Conservation (phyloP, 2,797 vertebrate genomes). For the Sphenopsis melanotis region DNA sequence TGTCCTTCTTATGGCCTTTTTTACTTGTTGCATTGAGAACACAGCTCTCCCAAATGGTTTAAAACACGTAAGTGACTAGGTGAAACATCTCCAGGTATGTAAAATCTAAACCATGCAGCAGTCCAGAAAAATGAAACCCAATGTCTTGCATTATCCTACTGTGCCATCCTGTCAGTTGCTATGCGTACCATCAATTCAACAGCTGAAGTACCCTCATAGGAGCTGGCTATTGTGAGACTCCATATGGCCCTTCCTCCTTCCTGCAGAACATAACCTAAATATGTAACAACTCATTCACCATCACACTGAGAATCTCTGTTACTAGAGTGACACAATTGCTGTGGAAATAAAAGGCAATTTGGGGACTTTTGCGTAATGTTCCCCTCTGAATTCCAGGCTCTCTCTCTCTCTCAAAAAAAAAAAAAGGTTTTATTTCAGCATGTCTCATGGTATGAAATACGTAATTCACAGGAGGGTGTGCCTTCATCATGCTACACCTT, state of each 20-base stretch:
- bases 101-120: neutral
- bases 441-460: neutral
- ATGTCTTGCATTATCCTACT: neutral
- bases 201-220: neutral
- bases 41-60: neutral
- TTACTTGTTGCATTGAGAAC: neutral
- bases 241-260: constrained; percentile 8
- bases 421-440: neutral
- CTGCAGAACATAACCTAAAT: constrained; percentile 6
- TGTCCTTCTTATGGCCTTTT: neutral
- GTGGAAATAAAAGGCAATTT: neutral
- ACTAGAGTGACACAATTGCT: neutral
- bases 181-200: neutral
- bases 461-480: neutral
- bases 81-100: neutral
- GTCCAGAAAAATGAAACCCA: neutral
- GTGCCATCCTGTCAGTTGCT: neutral
- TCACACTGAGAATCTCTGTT: neutral
- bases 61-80: neutral
- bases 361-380: neutral
- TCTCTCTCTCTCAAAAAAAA: neutral
- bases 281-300: neutral
- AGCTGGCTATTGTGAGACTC: neutral
- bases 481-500: neutral
- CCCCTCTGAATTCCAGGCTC: neutral